Conservation (phyloP, 2,888 invertebrate genomes). For the Hartigia nigra region DNA sequence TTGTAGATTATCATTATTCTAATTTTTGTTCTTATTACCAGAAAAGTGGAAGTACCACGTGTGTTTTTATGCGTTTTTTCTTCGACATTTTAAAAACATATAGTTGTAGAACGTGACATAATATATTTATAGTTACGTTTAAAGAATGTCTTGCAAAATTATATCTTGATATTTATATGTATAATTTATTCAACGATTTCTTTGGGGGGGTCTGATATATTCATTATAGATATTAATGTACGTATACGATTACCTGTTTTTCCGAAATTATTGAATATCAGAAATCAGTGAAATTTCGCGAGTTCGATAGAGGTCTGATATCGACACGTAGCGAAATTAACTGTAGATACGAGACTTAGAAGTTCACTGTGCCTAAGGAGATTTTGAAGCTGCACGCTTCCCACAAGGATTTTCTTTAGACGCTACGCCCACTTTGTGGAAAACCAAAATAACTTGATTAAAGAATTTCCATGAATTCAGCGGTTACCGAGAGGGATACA, state of each 20-base stretch:
- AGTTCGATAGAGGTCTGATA: neutral
- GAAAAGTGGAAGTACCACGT: no score
- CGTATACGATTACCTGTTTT: neutral
- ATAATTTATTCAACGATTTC: no score
- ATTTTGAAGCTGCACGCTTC: constrained; percentile 57
- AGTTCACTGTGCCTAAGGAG: constrained; percentile 40
- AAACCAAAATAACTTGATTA: constrained; percentile 65
- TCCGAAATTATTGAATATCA: neutral
- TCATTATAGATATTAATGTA: neutral
- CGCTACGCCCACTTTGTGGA: constrained; percentile 30
- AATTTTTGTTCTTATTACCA: no score
- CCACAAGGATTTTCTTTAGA: constrained; percentile 59
- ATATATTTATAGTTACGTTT: no score
- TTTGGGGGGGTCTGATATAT: neutral
- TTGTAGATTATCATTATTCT: neutral
- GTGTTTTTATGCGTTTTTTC: neutral
- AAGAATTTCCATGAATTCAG: constrained; percentile 65
- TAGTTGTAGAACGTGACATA: no score
- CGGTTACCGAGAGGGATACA: constrained; percentile 55
- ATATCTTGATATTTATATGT: no score
- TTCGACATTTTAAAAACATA: neutral
- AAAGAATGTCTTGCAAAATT: no score
- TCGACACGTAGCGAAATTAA: neutral
- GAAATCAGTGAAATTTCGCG: neutral
- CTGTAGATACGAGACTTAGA: neutral